Percentiles rank a stretch among this genome's conserved stretches.
Evolutionary conservation across 2,113 vertebrate species (phyloP).

Genomic region (Oriolus oriolus): DNA sequence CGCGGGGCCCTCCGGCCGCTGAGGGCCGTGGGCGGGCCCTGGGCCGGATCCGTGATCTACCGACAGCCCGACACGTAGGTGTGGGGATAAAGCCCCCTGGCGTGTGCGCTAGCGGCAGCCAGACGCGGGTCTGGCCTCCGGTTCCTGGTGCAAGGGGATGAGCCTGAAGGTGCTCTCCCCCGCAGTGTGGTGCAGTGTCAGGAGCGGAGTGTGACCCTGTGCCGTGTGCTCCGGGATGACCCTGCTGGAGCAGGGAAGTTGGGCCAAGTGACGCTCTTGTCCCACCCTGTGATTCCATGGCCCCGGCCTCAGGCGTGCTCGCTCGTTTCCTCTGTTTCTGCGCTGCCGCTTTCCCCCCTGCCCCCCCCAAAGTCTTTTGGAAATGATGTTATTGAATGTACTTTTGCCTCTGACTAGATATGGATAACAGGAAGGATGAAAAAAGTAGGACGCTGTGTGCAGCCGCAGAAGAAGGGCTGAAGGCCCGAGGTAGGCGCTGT

Average conservation of each 20-base stretch:
- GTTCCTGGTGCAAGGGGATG: rapidly evolving
- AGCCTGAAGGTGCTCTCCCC: rapidly evolving
- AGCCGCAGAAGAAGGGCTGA: slow-evolving; percentile 35
- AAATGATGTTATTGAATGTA: rapidly evolving
- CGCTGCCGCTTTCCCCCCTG: rapidly evolving
- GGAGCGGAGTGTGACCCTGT: rapidly evolving
- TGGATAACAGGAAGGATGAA: slow-evolving; percentile 44
- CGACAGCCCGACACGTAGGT: too few relatives aligned
- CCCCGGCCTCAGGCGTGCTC: neutral
- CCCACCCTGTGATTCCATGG: neutral
- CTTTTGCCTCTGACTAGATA: slow-evolving; percentile 21
- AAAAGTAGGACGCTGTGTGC: neutral
- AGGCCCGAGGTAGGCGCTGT: slow-evolving; percentile 30
- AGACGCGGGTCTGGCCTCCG: rapidly evolving
- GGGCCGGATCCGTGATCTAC: too few relatives aligned
- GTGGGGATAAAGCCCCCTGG: neutral
- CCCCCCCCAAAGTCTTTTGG: neutral
- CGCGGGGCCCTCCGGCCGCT: too few relatives aligned
- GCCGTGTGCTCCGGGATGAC: neutral
- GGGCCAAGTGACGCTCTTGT: neutral
- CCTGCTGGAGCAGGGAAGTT: neutral
- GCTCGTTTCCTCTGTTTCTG: rapidly evolving
- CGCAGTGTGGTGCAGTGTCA: rapidly evolving
- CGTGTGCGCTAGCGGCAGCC: rapidly evolving
- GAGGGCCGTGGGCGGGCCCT: neutral